A percentile compares a stretch with the other conserved stretches of the same genome.
These are phyloP conservation scores for Brachyalestes nurse DNA, from an alignment of 2,797 vertebrate species.

Conservation along the genomic window DNA sequence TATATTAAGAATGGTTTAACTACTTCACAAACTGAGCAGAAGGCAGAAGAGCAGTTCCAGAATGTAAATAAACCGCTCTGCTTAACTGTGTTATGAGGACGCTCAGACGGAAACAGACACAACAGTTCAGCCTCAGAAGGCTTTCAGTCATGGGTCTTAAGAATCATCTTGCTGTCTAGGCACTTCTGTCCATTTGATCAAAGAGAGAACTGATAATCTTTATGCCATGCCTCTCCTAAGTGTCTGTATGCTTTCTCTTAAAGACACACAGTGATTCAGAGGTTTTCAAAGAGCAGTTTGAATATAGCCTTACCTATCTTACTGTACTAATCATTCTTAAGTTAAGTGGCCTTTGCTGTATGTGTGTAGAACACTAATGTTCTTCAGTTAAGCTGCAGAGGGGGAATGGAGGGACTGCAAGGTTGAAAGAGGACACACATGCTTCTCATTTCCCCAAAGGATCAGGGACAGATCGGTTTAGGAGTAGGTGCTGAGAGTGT, in stretches of 20 bases:
- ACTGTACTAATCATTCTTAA: background rate
- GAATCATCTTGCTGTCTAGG: constrained; percentile 24
- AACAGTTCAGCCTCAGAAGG: too few species aligned
- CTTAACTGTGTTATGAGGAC: background rate
- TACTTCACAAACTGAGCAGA: constrained; percentile 38
- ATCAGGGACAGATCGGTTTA: constrained; percentile 27
- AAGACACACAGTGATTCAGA: background rate
- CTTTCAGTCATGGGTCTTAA: background rate
- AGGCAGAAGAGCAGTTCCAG: constrained; percentile 13
- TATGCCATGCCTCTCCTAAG: background rate
- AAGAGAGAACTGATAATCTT: constrained; percentile 18
- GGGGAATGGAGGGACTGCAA: constrained; percentile 8
- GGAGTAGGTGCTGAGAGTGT: constrained; percentile 12
- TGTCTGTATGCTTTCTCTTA: constrained; percentile 17
- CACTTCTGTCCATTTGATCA: constrained; percentile 17
- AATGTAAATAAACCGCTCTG: background rate
- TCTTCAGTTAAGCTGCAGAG: background rate
- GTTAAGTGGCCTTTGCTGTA: background rate
- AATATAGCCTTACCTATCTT: background rate
- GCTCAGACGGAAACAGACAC: background rate
- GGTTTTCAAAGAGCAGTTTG: background rate
- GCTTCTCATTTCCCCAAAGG: constrained; percentile 34
- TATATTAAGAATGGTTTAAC: background rate
- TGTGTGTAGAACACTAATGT: background rate
- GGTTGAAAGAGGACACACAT: background rate